Percentiles rank a stretch among this genome's conserved stretches.
These are phyloP conservation scores for Drosophila macrothrix DNA, from an alignment of 2,888 invertebrate species.

Conservation along the genomic window DNA sequence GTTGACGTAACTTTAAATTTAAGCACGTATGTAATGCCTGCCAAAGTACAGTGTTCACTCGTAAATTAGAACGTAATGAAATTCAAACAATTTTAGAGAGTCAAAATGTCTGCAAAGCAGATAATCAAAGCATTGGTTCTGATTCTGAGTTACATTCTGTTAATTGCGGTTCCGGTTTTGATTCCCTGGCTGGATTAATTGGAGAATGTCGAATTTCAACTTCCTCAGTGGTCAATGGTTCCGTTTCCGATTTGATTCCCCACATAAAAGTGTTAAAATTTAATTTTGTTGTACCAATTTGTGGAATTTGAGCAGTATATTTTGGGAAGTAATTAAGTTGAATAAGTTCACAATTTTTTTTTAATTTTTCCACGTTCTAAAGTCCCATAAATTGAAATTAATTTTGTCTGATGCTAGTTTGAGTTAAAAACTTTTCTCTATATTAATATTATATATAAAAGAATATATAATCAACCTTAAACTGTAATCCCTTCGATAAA, in stretches of 20 bases:
- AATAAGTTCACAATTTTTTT: not conserved
- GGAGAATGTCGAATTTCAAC: not conserved
- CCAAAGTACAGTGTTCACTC: conserved; percentile 1
- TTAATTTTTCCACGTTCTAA: not conserved
- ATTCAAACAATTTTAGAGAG: too few relatives aligned
- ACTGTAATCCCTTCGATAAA: not conserved
- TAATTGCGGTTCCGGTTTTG: not conserved
- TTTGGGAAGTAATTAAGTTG: not conserved
- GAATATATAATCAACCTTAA: not conserved
- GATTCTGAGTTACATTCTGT: not conserved
- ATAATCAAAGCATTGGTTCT: not conserved
- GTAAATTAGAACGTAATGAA: not conserved
- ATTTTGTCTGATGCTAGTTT: not conserved
- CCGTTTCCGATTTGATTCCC: not conserved
- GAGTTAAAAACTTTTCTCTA: not conserved
- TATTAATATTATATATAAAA: not conserved
- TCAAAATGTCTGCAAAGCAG: not conserved
- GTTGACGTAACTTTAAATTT: conserved; percentile 68
- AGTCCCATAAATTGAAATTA: not conserved
- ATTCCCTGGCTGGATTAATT: not conserved
- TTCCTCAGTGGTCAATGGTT: not conserved
- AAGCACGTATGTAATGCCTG: conserved; percentile 33
- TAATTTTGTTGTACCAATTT: too few relatives aligned
- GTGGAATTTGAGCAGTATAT: not conserved
- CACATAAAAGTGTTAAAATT: not conserved